phyloP scores from a whole-genome alignment of 2,888 invertebrate genomes.

The Epistrophe grossulariae region DNA sequence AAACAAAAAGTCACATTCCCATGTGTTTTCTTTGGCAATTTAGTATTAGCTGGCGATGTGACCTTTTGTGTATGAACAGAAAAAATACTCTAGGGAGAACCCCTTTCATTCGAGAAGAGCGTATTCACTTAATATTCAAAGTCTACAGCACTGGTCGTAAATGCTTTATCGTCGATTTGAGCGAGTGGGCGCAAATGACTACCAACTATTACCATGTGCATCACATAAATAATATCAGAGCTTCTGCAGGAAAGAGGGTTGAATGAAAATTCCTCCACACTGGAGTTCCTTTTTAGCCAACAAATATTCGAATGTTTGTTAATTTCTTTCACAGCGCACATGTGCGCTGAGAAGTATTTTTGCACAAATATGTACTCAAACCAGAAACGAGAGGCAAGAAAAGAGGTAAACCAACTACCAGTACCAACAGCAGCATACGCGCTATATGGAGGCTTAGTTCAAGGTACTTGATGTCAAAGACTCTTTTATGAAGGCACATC shows the following conservation, averaged over 20 bases:
- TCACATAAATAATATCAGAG: slow-evolving; percentile 29
- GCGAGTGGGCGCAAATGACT: slow-evolving; percentile 51
- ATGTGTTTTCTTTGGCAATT: slow-evolving; percentile 10
- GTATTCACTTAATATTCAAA: slow-evolving; percentile 30
- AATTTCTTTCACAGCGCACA: slow-evolving; percentile 58
- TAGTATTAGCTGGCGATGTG: slow-evolving; percentile 10
- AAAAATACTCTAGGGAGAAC: slow-evolving; percentile 12
- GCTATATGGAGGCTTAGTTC: slow-evolving; percentile 72
- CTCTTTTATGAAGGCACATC: slow-evolving; percentile 55
- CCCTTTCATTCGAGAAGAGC: background rate
- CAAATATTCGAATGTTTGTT: slow-evolving; percentile 26
- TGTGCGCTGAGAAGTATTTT: slow-evolving; percentile 54
- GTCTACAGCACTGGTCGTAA: slow-evolving; percentile 44
- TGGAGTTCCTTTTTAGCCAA: slow-evolving; percentile 17
- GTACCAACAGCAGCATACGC: slow-evolving; percentile 17
- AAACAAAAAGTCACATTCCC: background rate
- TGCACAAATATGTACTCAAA: slow-evolving; percentile 27
- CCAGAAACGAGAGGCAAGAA: slow-evolving; percentile 15
- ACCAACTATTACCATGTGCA: slow-evolving; percentile 60
- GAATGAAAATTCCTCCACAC: slow-evolving; percentile 59
- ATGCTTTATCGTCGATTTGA: slow-evolving; percentile 28
- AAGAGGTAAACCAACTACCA: slow-evolving; percentile 38
- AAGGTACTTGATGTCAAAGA: slow-evolving; percentile 75
- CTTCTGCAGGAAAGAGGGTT: slow-evolving; percentile 32
- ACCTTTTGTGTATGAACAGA: slow-evolving; percentile 25